phyloP scores from a whole-genome alignment of 2,113 vertebrate species.

The Potamarius usumacintae region DNA sequence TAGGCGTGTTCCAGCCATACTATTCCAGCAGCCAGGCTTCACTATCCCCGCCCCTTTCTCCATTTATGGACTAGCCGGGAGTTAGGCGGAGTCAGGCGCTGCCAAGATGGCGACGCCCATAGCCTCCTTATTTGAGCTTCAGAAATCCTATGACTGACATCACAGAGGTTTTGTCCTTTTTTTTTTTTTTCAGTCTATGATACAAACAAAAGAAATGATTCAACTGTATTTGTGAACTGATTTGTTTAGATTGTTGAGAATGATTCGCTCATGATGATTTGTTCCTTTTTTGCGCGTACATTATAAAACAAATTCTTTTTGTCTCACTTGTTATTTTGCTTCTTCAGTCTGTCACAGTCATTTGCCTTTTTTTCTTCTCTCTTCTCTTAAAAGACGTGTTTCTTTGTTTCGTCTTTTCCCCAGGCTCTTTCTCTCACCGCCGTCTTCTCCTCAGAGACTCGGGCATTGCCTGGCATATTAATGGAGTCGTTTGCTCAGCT shows the following conservation, averaged over 20 bases:
- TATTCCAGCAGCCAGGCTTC: too few species aligned
- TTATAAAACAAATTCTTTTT: not conserved
- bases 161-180: too few species aligned
- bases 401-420: not conserved
- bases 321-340: not conserved
- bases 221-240: not conserved
- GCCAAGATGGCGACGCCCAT: too few species aligned
- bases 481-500: constrained; percentile 69
- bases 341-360: not conserved
- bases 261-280: not conserved
- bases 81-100: too few species aligned
- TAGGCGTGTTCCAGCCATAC: too few species aligned
- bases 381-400: not conserved
- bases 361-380: not conserved
- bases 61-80: too few species aligned
- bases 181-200: too few species aligned
- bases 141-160: too few species aligned
- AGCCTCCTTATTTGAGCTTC: too few species aligned
- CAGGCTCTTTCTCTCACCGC: constrained; percentile 4
- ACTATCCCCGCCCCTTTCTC: too few species aligned
- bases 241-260: not conserved
- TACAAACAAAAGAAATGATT: not conserved
- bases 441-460: constrained; percentile 60
- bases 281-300: not conserved
- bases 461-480: constrained; percentile 66